These are phyloP conservation scores for Thera britannica DNA, from an alignment of 2,888 invertebrate species.

Conservation along the genomic window DNA sequence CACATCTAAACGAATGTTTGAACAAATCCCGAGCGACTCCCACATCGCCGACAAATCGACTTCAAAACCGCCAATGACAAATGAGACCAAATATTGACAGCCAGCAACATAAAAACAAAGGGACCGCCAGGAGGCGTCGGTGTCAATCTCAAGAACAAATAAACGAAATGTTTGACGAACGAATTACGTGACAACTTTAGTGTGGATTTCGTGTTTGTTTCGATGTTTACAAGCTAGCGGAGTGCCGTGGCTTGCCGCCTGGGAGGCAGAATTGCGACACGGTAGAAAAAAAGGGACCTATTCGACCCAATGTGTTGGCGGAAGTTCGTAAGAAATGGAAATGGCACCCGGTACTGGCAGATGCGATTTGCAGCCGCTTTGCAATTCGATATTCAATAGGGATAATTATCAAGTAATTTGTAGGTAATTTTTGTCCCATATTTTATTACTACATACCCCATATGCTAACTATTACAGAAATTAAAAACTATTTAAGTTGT, in stretches of 20 bases:
- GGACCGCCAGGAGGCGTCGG: slow-evolving; percentile 69
- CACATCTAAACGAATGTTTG: slow-evolving; percentile 43
- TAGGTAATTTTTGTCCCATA: not conserved
- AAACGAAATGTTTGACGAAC: slow-evolving; percentile 74
- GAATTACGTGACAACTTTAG: slow-evolving; percentile 80
- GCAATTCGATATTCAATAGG: slow-evolving; percentile 39
- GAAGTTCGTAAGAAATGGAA: slow-evolving; percentile 50
- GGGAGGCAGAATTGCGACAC: slow-evolving; percentile 59
- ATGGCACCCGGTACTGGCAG: slow-evolving; percentile 47
- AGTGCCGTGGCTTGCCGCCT: slow-evolving; percentile 45
- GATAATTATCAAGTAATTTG: slow-evolving; percentile 32
- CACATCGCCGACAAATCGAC: slow-evolving; percentile 71
- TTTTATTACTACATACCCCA: not conserved
- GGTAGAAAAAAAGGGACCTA: slow-evolving; percentile 49
- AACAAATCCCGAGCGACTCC: slow-evolving; percentile 59
- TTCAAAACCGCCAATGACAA: slow-evolving; percentile 75
- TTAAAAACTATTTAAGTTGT: not conserved
- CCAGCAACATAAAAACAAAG: slow-evolving; percentile 79
- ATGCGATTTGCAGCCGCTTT: slow-evolving; percentile 46
- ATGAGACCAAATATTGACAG: slow-evolving; percentile 80
- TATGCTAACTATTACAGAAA: not conserved
- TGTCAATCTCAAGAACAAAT: slow-evolving; percentile 81
- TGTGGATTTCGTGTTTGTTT: slow-evolving; percentile 54
- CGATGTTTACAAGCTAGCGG: slow-evolving; percentile 60
- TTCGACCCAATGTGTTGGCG: slow-evolving; percentile 50